Evolutionary conservation across 2,113 vertebrate species (phyloP).

Genomic region (Oncorhynchus gorbuscha): DNA sequence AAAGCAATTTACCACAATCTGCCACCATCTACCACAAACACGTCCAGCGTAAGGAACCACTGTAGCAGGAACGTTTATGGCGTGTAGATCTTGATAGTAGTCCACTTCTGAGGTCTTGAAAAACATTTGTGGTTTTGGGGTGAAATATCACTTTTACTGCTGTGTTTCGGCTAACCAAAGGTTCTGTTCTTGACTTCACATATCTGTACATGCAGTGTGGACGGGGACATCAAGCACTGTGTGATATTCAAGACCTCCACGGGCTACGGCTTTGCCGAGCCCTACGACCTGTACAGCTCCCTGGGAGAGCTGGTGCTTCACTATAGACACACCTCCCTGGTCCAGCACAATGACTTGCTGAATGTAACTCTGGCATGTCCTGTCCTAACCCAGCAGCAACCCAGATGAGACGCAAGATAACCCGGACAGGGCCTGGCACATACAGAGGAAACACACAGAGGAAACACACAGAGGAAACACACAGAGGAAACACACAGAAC

Average conservation of each 20-base stretch:
- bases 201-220: constrained; percentile 74
- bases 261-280: constrained; percentile 95
- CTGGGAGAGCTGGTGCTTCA: constrained; percentile 97
- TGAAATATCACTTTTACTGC: too few relatives aligned
- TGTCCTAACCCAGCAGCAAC: constrained; percentile 80
- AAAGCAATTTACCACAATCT: too few relatives aligned
- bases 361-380: constrained; percentile 98
- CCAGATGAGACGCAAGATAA: background rate
- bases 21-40: too few relatives aligned
- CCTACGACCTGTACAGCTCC: constrained; percentile 92
- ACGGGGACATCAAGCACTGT: constrained; percentile 95
- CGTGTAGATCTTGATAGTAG: too few relatives aligned
- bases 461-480: too few relatives aligned
- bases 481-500: too few relatives aligned
- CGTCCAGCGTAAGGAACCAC: background rate
- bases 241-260: constrained; percentile 97
- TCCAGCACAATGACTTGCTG: constrained; percentile 98
- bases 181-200: background rate
- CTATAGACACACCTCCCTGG: constrained; percentile 95
- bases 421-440: background rate
- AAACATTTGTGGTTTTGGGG: background rate
- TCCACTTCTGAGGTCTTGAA: too few relatives aligned
- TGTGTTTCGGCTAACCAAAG: background rate
- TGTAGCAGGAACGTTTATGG: background rate
- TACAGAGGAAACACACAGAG: too few relatives aligned